Evolutionary conservation across 2,113 vertebrate species (phyloP), one percentile per base, ranked within the genome.

Genomic region (Otis tarda): DNA sequence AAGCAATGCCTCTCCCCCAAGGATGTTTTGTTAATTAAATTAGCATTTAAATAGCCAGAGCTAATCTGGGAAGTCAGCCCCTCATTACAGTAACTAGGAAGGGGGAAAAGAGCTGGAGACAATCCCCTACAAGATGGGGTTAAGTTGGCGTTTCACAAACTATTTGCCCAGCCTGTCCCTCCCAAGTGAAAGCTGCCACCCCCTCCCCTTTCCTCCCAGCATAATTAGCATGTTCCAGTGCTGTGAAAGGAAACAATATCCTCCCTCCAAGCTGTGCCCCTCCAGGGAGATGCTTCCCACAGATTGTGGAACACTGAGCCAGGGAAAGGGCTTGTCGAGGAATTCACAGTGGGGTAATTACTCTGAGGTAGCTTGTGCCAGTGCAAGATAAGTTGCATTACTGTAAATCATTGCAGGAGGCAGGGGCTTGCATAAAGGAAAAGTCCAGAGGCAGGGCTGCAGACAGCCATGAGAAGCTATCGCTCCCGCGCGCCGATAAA

Each of bases 161-260:
- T 87, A 55, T 87, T 95, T 89, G 94, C 93, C 80, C 81, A 55
- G 93, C 64, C 93, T 68, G 77, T 95, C 96, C 95, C 96, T 91
- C 91, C 77, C 89, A 70, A 94, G 83, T 52, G 93, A 96, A 96
- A 94, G 94, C 93, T 94, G 93, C 76, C 91, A 33, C 45, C 74
- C 45, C 11, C 52, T 7, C 13, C 45, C 17, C 50, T 80, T 94
- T 35, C 87, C 93, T 91, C 91, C 83, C 91, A 1, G 73, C 33
- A 64, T 95, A 95, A 97, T 96, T 92, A 95, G 94, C 91, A 6
- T 94, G 94, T 92, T 90, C 91, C 91, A 89, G 77, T 4, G 35
- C 91, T 78, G 73, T 94, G 95, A 96, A 96, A 94, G 96, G 93
- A 95, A 97, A 97, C 95, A 97, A 97, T 94, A 95, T 95, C 96